Evolutionary conservation across 1,140 invertebrate species (phyloP).

Genomic region (Tigriopus japonicus): DNA sequence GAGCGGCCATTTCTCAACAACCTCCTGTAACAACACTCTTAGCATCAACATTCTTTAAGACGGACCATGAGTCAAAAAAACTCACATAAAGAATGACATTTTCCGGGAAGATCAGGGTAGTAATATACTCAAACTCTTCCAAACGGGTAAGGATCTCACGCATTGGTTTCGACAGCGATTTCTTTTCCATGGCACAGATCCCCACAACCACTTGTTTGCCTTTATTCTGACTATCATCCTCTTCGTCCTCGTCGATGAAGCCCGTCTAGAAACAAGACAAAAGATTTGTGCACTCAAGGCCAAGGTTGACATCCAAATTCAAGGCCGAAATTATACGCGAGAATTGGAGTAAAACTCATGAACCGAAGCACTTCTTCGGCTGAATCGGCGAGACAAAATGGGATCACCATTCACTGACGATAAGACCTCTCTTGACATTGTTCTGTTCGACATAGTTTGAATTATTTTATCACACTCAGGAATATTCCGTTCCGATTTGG

Average conservation of each 20-base stretch:
- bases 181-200: slow-evolving; percentile 96
- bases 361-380: too few relatives aligned
- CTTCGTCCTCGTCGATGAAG: not conserved
- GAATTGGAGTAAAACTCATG: too few relatives aligned
- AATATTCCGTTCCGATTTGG: too few relatives aligned
- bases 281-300: too few relatives aligned
- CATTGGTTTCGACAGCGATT: slow-evolving; percentile 96
- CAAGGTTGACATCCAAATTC: too few relatives aligned
- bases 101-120: slow-evolving; percentile 78
- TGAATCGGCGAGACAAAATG: too few relatives aligned
- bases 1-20: slow-evolving; percentile 92
- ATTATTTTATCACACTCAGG: too few relatives aligned
- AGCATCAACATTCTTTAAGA: not conserved
- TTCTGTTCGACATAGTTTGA: too few relatives aligned
- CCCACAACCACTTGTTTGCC: slow-evolving; percentile 64
- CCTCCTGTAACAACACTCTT: slow-evolving; percentile 11
- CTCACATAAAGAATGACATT: slow-evolving; percentile 72
- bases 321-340: too few relatives aligned
- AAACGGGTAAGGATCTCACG: slow-evolving; percentile 85
- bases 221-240: not conserved
- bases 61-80: not conserved
- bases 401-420: too few relatives aligned
- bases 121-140: slow-evolving; percentile 88
- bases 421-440: too few relatives aligned
- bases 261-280: not conserved